Evolutionary conservation across 2,888 invertebrate genomes (phyloP).

Genomic region (Fabriciana adippe): DNA sequence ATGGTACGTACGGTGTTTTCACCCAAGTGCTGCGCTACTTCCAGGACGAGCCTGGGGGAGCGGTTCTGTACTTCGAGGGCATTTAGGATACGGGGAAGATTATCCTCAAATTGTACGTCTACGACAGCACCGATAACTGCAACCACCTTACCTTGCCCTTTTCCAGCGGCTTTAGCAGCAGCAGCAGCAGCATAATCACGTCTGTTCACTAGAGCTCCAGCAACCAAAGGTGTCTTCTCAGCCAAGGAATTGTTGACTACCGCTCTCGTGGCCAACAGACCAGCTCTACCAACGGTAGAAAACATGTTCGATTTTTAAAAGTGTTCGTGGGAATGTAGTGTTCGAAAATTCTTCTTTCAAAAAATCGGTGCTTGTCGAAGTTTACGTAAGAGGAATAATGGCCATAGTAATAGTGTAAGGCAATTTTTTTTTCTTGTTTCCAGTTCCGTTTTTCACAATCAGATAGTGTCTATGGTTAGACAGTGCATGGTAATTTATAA

Average conservation of each 20-base stretch:
- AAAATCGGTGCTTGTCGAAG: constrained; percentile 50
- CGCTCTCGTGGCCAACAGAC: constrained; percentile 76
- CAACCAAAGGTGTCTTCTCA: constrained; percentile 79
- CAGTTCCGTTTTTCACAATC: constrained; percentile 24
- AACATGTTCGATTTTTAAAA: constrained; percentile 68
- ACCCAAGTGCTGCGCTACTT: constrained; percentile 96
- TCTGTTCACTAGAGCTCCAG: constrained; percentile 70
- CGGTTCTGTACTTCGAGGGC: constrained; percentile 96
- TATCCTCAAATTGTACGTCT: constrained; percentile 97
- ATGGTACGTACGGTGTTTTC: constrained; percentile 95
- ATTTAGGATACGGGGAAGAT: constrained; percentile 96
- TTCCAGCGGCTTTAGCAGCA: constrained; percentile 63
- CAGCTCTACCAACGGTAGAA: constrained; percentile 78
- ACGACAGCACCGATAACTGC: constrained; percentile 99
- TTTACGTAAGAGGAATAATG: constrained; percentile 51
- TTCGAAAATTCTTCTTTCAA: constrained; percentile 64
- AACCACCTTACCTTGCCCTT: constrained; percentile 87
- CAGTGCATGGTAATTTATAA: background rate
- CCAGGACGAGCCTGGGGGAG: constrained; percentile 88
- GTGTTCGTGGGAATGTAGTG: constrained; percentile 59
- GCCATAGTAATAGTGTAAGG: constrained; percentile 39
- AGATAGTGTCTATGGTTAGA: constrained; percentile 12
- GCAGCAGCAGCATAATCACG: constrained; percentile 72
- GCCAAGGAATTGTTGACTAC: constrained; percentile 74
- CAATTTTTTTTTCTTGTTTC: constrained; percentile 6